A percentile compares a stretch with the other conserved stretches of the same genome.
Evolutionary conservation across 2,113 vertebrate species (phyloP).

Genomic region (Panthera tigris): DNA sequence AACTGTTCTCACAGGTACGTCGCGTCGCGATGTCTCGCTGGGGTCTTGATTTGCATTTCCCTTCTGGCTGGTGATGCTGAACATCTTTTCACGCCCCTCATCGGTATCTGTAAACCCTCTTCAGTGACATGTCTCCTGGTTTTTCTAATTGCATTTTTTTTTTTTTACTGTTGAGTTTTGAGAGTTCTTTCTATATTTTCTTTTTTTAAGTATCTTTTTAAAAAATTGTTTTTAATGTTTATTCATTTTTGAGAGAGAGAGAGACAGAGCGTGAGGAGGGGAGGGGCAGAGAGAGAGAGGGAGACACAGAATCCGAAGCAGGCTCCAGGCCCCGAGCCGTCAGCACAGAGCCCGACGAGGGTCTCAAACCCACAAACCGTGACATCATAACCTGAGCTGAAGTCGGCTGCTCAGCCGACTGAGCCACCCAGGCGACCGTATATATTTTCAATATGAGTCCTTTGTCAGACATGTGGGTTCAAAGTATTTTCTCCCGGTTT

Average conservation of each 20-base stretch:
- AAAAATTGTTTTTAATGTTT: too few relatives aligned
- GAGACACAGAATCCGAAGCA: too few relatives aligned
- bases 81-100: not conserved
- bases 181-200: not conserved
- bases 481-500: not conserved
- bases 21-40: fast-evolving
- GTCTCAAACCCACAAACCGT: too few relatives aligned
- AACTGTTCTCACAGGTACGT: not conserved
- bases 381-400: too few relatives aligned
- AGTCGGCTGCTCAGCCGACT: too few relatives aligned
- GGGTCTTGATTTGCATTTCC: not conserved
- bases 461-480: not conserved
- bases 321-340: too few relatives aligned
- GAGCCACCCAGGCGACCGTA: too few relatives aligned
- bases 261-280: too few relatives aligned
- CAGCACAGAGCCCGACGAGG: too few relatives aligned
- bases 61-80: not conserved
- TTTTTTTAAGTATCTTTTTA: too few relatives aligned
- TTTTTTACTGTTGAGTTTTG: not conserved
- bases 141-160: not conserved
- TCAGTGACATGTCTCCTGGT: not conserved
- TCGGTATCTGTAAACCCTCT: not conserved
- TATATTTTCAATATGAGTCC: not conserved
- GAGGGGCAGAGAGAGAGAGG: too few relatives aligned
- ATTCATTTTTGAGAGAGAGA: too few relatives aligned